Evolutionary conservation across 23 tunicate species (phyloP).

Genomic region (Styela clava): DNA sequence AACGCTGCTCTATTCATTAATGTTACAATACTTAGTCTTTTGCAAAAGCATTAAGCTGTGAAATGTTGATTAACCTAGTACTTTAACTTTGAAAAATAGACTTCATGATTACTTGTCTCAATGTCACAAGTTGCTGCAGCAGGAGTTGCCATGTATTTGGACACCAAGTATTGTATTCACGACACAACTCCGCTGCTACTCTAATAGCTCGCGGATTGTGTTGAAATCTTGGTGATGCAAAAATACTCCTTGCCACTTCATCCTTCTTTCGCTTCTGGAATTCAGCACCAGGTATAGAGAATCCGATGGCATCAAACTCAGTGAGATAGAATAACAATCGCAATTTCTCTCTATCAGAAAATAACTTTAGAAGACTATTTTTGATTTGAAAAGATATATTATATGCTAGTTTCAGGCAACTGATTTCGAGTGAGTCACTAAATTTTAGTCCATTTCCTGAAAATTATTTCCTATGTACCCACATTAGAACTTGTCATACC

Average conservation of each 20-base stretch:
- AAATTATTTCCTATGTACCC: too few species aligned
- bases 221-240: constrained; percentile 44
- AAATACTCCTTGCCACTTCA: constrained; percentile 44
- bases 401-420: too few species aligned
- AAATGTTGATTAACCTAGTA: too few species aligned
- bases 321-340: constrained; percentile 56
- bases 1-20: too few species aligned
- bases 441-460: too few species aligned
- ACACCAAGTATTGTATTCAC: constrained; percentile 48
- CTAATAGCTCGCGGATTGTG: constrained; percentile 59
- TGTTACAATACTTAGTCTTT: too few species aligned
- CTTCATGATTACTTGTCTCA: constrained; percentile 43
- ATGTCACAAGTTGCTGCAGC: constrained; percentile 61
- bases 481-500: too few species aligned
- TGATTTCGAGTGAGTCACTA: too few species aligned
- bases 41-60: too few species aligned
- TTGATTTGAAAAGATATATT: constrained; percentile 1
- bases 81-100: too few species aligned
- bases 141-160: constrained; percentile 54
- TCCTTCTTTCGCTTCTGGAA: constrained; percentile 36
- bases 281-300: constrained; percentile 40
- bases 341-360: constrained; percentile 32
- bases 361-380: background rate
- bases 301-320: constrained; percentile 48
- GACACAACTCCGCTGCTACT: constrained; percentile 68